Conservation (phyloP, 2,113 vertebrate species). For the Stegostoma tigrinum region DNA sequence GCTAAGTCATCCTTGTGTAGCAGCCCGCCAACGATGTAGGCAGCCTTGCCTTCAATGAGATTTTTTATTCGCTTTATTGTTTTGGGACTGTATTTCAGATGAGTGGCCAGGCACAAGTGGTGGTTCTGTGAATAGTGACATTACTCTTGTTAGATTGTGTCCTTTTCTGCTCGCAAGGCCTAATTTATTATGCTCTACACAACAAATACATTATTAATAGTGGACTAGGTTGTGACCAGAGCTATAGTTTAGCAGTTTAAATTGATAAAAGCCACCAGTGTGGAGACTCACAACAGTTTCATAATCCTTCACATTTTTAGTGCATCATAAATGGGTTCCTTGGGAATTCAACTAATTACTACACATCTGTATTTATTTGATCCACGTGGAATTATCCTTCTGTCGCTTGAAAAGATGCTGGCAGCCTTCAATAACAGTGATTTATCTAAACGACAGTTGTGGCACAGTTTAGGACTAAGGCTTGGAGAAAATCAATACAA, state of each 20-base stretch:
- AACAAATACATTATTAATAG: constrained; percentile 88
- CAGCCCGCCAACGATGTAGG: constrained; percentile 69
- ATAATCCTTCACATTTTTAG: constrained; percentile 93
- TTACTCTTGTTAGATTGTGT: constrained; percentile 51
- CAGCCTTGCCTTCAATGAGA: constrained; percentile 63
- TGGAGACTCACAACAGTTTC: constrained; percentile 58
- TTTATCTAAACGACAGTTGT: constrained; percentile 91
- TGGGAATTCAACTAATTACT: constrained; percentile 99
- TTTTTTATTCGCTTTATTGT: constrained; percentile 64
- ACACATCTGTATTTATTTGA: constrained; percentile 99
- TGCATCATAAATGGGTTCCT: constrained; percentile 83
- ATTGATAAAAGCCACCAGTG: constrained; percentile 97
- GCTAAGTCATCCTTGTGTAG: constrained; percentile 72
- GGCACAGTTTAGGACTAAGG: constrained; percentile 78
- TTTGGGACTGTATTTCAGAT: constrained; percentile 77
- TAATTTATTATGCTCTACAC: constrained; percentile 72
- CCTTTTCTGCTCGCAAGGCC: constrained; percentile 48
- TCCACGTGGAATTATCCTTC: constrained; percentile 96
- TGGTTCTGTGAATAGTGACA: constrained; percentile 56
- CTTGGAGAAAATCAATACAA: constrained; percentile 80
- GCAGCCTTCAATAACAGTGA: constrained; percentile 82
- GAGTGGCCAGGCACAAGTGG: constrained; percentile 74
- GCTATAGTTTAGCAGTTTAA: constrained; percentile 89
- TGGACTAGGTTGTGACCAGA: constrained; percentile 89
- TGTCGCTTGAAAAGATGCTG: constrained; percentile 90